phyloP scores from a whole-genome alignment of 2,113 vertebrate species.

The Lutjanus erythropterus region DNA sequence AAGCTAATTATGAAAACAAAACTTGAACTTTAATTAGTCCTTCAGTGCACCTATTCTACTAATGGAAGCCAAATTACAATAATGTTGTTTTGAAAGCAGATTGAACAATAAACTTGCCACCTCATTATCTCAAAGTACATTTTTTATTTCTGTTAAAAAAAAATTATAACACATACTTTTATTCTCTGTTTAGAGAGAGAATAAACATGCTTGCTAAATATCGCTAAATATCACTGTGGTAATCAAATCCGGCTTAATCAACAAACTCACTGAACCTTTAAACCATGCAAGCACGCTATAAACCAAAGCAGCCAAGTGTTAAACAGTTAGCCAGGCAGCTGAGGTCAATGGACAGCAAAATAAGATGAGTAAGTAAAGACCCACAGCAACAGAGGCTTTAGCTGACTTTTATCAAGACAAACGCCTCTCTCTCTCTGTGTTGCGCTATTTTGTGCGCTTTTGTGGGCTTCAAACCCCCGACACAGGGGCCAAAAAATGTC shows the following conservation, averaged over 20 bases:
- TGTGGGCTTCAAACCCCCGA: conserved; percentile 29
- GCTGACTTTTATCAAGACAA: conserved; percentile 60
- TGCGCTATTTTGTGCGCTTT: conserved; percentile 29
- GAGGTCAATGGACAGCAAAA: conserved; percentile 56
- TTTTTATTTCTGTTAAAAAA: neutral
- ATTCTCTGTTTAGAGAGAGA: conserved; percentile 24
- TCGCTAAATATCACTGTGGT: conserved; percentile 56
- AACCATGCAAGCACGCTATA: conserved; percentile 41
- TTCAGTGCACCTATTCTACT: conserved; percentile 1
- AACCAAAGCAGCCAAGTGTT: conserved; percentile 65
- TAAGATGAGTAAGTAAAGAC: conserved; percentile 54
- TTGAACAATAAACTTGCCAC: conserved; percentile 16
- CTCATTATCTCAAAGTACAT: conserved; percentile 1
- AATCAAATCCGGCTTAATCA: conserved; percentile 68
- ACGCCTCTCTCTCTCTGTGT: conserved; percentile 22
- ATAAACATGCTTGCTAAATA: conserved; percentile 47
- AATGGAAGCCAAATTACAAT: conserved; percentile 10
- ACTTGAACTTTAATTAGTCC: conserved; percentile 39
- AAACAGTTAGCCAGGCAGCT: conserved; percentile 58
- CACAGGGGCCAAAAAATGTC: conserved; percentile 45
- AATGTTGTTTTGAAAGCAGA: neutral
- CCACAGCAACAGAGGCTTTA: conserved; percentile 29
- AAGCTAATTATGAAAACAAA: conserved; percentile 48
- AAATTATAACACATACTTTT: conserved; percentile 14
- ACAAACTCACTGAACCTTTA: conserved; percentile 58